Base-by-base conservation (phyloP, 2,797 vertebrate species). In the Arrhamphus sclerolepis region DNA sequence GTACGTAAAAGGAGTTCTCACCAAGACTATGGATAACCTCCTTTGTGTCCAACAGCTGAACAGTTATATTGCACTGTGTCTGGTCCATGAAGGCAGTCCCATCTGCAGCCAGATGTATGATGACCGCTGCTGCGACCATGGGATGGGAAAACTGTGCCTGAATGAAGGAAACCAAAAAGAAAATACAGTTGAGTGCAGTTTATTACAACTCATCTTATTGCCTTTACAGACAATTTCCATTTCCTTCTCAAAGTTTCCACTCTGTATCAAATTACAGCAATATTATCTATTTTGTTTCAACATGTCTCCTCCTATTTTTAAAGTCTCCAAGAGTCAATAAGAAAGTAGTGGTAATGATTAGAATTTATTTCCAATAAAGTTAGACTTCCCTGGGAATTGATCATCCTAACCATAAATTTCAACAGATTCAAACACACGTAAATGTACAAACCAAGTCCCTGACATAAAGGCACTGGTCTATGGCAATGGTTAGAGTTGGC, bases 61-160 rank as follows among this genome's bases (percentile, higher is more conserved):
- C 95, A 2, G 93, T 94, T 11, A 99, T 94, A 49, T 95, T 95
- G 74, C 96, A 96, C 81, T 98, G 96, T 49, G 94, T 96, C 84
- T 98, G 95, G 80, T 98, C 96, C 14, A 94, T 82, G 63, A 94
- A 95, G 58, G 91, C 90, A 0, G 96, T 98, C 38, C 97, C 97
- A 62, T 99, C 97, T 1, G 96, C 95, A 29, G 98, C 95, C 78
- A 99, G 88, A 80, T 99, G 95, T 61, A 99, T 92, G 21, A 99
- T 95, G 46, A 98, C 96, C 14, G 97, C 97, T 0, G 95, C 92
- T 24, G 96, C 97, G 54, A 99, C 97, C 96, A 98, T 98, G 1
- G 96, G 96, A 70, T 97, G 96, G 52, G 94, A 95, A 83, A 98
- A 99, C 74, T 93, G 89, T 1, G 94, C 96, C 97, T 98, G 63